Conservation (phyloP, 1,140 invertebrate species). For the Procambarus virginalis region DNA sequence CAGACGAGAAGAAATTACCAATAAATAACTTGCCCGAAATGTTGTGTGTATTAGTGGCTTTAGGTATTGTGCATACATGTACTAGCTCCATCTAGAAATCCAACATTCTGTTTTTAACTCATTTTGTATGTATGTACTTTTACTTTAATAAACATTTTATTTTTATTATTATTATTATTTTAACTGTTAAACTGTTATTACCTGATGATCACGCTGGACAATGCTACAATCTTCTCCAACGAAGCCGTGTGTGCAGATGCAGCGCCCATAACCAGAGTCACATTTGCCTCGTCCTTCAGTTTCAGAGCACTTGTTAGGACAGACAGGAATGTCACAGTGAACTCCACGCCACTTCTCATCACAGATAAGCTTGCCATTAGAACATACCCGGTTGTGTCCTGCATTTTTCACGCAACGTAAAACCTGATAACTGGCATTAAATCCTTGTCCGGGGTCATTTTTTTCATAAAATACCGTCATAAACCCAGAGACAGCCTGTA, state of each 20-base stretch:
- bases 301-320: constrained; percentile 87
- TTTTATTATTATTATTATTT: not conserved
- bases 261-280: constrained; percentile 75
- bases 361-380: constrained; percentile 72
- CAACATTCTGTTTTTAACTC: no score
- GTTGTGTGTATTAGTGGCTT: no score
- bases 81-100: no score
- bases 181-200: not conserved
- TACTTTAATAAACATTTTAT: no score
- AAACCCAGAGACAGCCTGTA: constrained; percentile 73
- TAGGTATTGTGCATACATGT: no score
- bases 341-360: constrained; percentile 51
- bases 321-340: constrained; percentile 76
- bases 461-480: constrained; percentile 76
- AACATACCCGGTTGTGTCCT: constrained; percentile 82
- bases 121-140: no score
- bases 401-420: constrained; percentile 84
- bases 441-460: constrained; percentile 84
- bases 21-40: no score
- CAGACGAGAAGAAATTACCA: no score
- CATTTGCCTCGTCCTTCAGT: constrained; percentile 82
- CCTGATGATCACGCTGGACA: constrained; percentile 54
- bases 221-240: constrained; percentile 63
- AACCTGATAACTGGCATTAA: constrained; percentile 90
- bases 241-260: constrained; percentile 50